Evolutionary conservation across 1,140 invertebrate species (phyloP), one percentile per base, ranked within the genome.

Genomic region (Megathymus violae): DNA sequence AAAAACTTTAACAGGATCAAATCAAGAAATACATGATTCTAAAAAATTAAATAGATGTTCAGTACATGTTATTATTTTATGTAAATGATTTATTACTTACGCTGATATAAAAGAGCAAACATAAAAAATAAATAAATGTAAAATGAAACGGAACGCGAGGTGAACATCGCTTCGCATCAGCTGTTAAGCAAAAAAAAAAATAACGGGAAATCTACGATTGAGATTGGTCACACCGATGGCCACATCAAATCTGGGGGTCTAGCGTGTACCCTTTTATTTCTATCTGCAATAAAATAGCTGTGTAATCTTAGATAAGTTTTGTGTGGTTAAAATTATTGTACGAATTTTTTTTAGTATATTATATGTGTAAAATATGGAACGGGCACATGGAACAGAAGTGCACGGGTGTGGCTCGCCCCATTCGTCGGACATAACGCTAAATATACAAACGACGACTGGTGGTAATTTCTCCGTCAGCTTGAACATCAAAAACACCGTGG

Each of bases 401-500:
- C 91, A 86, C 85, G 94, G 94, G 94, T 94, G 94, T 94, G 94
- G 94, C 93, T 94, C 91, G 82, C 82, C 86, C 71, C 92, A 92
- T 75, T 91, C 92, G 76, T 92, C 93, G 70, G 91, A 93, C 86
- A 96, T 96, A 89, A 96, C 94, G 81, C 93, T 97, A 78, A 95
- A 94, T 91, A 95, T 97, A 81, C 95, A 94, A 78, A 97, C 97
- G 69, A 98, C 97, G 52, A 98, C 97, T 62, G 97, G 97, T 76
- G 97, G 97, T 77, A 96, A 96, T 80, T 97, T 98, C 88, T 94
- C 96, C 73, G 93, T 98, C 67, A 94, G 93, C 62, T 94, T 98
- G 58, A 94, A 96, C 67, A 93, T 94, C 65, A 93, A 94, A 76
- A 96, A 96, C 69, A 96, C 94, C 63, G 95, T 98, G 47, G 96